Evolutionary conservation across 2,888 invertebrate species (phyloP).

Genomic region (Tinea semifulvella): DNA sequence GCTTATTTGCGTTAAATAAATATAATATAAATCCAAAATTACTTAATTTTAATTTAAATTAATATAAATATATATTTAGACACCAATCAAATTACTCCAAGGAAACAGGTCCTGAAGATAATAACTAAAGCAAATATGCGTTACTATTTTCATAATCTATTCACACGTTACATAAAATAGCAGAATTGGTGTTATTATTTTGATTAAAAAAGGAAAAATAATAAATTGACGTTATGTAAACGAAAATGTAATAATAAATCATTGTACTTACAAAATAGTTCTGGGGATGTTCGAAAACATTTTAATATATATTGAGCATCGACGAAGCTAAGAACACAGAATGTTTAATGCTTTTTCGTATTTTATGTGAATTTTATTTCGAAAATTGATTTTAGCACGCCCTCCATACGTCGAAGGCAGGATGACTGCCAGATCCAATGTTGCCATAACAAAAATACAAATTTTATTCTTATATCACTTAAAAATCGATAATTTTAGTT

Average conservation of each 20-base stretch:
- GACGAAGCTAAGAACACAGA: conserved; percentile 29
- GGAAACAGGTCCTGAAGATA: too few species aligned
- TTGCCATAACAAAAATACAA: background rate
- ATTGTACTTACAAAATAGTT: conserved; percentile 53
- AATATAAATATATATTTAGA: too few species aligned
- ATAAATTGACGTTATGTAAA: conserved; percentile 55
- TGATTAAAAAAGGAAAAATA: conserved; percentile 8
- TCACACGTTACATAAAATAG: background rate
- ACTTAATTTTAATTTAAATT: too few species aligned
- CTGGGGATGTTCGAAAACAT: conserved; percentile 60
- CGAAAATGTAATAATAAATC: conserved; percentile 40
- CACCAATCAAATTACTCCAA: too few species aligned
- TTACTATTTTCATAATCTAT: too few species aligned
- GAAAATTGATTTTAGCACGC: conserved; percentile 28
- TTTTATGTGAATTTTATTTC: conserved; percentile 12
- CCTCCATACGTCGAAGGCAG: conserved; percentile 34
- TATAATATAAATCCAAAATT: too few species aligned
- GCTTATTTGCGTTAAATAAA: too few species aligned
- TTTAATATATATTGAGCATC: conserved; percentile 44
- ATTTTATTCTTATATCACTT: too few species aligned
- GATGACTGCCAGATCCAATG: conserved; percentile 16
- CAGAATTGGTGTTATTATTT: conserved; percentile 6
- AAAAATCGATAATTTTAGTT: too few species aligned
- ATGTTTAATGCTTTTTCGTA: conserved; percentile 6
- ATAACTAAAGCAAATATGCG: too few species aligned